These are phyloP conservation scores for Choristoneura rosaceana DNA, from an alignment of 2,888 invertebrate species.

Conservation along the genomic window DNA sequence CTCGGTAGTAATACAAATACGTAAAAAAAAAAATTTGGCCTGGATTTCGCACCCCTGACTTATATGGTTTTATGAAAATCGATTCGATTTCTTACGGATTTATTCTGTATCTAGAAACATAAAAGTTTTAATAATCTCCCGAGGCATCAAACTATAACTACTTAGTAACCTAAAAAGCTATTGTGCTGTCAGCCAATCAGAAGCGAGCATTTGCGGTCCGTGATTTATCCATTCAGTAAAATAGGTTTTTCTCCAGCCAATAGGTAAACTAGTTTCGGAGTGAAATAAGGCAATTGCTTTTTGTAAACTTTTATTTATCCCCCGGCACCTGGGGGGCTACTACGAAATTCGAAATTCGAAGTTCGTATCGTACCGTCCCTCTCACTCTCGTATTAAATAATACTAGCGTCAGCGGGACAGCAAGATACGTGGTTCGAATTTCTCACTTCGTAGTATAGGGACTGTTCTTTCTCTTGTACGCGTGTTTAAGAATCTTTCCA, in stretches of 20 bases:
- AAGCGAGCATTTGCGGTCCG: neutral
- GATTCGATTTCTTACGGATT: too few relatives aligned
- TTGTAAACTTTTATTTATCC: slow-evolving; percentile 6
- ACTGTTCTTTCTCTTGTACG: neutral
- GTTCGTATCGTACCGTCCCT: too few relatives aligned
- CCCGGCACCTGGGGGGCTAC: neutral
- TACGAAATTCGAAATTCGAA: too few relatives aligned
- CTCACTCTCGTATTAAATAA: too few relatives aligned
- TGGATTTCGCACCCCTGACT: too few relatives aligned
- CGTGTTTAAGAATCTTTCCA: neutral
- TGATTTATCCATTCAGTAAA: slow-evolving; percentile 5
- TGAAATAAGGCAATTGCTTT: slow-evolving; percentile 12
- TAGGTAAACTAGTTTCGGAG: slow-evolving; percentile 5
- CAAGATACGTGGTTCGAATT: too few relatives aligned
- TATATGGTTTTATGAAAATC: too few relatives aligned
- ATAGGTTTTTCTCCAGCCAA: slow-evolving; percentile 9
- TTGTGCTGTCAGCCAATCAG: slow-evolving; percentile 8
- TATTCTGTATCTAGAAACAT: neutral
- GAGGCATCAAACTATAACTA: neutral
- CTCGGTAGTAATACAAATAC: too few relatives aligned
- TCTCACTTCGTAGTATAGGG: too few relatives aligned
- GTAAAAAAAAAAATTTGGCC: too few relatives aligned
- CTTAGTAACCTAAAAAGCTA: neutral
- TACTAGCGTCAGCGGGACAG: too few relatives aligned
- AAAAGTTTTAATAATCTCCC: neutral